Base-by-base conservation (phyloP, 2,888 invertebrate species). In the Ormyrus pomaceus region DNA sequence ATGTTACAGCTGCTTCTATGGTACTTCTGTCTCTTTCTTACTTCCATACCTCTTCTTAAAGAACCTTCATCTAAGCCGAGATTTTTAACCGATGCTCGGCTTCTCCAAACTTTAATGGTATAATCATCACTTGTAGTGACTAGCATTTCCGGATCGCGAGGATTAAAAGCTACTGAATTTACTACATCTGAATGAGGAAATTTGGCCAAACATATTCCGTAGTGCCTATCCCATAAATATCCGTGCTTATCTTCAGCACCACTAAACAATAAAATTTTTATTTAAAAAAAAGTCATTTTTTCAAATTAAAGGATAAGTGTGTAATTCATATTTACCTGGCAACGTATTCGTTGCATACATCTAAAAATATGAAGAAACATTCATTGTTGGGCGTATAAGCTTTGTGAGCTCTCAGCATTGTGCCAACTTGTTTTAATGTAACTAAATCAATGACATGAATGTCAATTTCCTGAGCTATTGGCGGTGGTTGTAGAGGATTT, bases 151-250 rank as follows among this genome's bases (percentile, higher is more conserved):
- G 95, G 93, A 91, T 96, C 95, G 81, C 92, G 92, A 0, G 96
- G 96, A 91, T 96, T 96, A 88, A 97, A 96, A 3, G 96, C 96
- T 1, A 96, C 96, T 34, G 95, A 95, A 91, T 96, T 96, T 0
- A 96, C 96, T 8, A 96, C 96, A 89, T 96, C 96, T 0, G 91
- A 90, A 88, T 97, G 96, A 4, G 95, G 95, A 84, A 94, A 94
- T 86, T 95, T 95, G 0, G 94, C 94, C 81, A 97, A 90, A 86
- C 95, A 95, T 6, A 94, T 92, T 6, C 96, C 96, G 87, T 96
- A 96, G 87, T 96, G 96, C 72, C 96, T 92, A 88, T 97, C 96
- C 96, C 96, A 97, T 19, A 96, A 89, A 88, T 96, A 96, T 2
- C 95, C 96, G 87, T 95, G 94, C 86, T 94, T 94, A 88, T 96